Evolutionary conservation across 2,888 invertebrate species (phyloP), one percentile per base, ranked within the genome.

Genomic region (Mythimna impura): DNA sequence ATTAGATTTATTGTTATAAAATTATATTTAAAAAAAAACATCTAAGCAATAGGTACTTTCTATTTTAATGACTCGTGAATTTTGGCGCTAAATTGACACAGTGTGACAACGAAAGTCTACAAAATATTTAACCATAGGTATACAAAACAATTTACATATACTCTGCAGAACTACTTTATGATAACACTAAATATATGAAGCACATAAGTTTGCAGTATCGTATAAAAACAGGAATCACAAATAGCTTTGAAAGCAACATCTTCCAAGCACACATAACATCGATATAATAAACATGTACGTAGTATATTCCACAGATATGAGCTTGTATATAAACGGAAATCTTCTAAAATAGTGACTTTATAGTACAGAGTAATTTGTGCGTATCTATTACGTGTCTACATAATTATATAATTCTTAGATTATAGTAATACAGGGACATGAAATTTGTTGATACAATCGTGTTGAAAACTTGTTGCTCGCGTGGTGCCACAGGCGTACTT

Each of bases 331-430:
- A 77, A 81, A 88, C 83, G 74, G 76, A 85, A 89, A 88, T 75
- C 30, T 71, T 89, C 83, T 89, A 87, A 85, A 86, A 86, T 84
- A 88, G 85, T 87, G 84, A 87, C 78, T 87, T 87, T 81, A 75
- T 80, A 83, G 85, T 91, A 91, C 87, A 90, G 86, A 89, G 84
- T 89, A 89, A 87, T 88, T 94, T 94, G 94, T 94, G 94, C 94
- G 94, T 93, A 88, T 94, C 91, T 93, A 93, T 94, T 92, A 92
- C 89, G 84, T 89, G 80, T 71, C 94, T 94, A 94, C 93, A 82
- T 83, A 80, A 57, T 67, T 75, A 76, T 73, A 66, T 68, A 47
- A 70, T 71, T 62, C 43, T 70, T 74, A 76, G 66, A 69, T 72
- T 78, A 47, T 9, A 75, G 80, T 82, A 76, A 81, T 82, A 65